phyloP scores from a whole-genome alignment of 1,140 invertebrate genomes.

The Laupala kohalensis region DNA sequence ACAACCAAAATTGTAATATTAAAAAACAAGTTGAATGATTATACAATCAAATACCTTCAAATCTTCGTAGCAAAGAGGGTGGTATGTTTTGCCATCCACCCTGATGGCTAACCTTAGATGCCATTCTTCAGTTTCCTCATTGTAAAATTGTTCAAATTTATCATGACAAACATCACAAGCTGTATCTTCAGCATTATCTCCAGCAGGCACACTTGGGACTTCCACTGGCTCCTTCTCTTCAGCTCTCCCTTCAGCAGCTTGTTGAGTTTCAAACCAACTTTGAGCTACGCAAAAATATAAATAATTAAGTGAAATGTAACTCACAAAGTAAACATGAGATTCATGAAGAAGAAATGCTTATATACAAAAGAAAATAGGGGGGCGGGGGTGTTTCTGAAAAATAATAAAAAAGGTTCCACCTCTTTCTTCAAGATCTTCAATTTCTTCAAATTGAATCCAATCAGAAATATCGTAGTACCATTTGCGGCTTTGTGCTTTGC shows the following conservation, averaged over 20 bases:
- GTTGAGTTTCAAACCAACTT: conserved; percentile 74
- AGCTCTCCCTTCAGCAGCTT: conserved; percentile 30
- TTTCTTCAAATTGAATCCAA: conserved; percentile 90
- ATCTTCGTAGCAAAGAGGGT: conserved; percentile 83
- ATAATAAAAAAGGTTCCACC: conserved; percentile 34
- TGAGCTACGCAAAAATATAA: conserved; percentile 44
- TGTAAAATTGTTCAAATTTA: conserved; percentile 83
- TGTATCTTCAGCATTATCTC: conserved; percentile 38
- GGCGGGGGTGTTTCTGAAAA: background rate
- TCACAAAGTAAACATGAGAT: background rate
- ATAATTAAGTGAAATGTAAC: conserved; percentile 3
- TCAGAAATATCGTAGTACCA: conserved; percentile 85
- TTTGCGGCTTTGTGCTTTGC: conserved; percentile 65
- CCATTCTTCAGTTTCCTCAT: conserved; percentile 94
- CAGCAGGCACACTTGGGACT: conserved; percentile 46
- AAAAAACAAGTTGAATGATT: background rate
- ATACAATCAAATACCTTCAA: background rate
- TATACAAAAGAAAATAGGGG: no score
- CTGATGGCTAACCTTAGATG: conserved; percentile 70
- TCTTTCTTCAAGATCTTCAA: conserved; percentile 83
- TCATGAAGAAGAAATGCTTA: no score
- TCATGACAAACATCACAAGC: conserved; percentile 83
- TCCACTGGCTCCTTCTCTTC: conserved; percentile 37
- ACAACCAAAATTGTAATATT: no score
- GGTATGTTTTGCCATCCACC: conserved; percentile 68